Evolutionary conservation across 2,888 invertebrate genomes (phyloP).

Genomic region (Dinocampus coccinellae): DNA sequence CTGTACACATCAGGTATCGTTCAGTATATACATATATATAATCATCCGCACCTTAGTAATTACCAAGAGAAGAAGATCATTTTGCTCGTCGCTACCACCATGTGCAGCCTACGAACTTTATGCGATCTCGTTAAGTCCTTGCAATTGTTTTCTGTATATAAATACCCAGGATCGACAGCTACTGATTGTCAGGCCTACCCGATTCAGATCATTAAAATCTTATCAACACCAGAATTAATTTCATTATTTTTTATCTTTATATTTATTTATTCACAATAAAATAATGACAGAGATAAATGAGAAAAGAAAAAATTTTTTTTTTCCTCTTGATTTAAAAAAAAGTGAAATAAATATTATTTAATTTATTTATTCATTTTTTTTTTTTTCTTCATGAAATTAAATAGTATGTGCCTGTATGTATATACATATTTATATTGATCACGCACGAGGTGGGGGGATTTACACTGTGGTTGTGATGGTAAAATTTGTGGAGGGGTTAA

Average conservation of each 20-base stretch:
- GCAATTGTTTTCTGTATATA: conserved; percentile 9
- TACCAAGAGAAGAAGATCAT: conserved; percentile 37
- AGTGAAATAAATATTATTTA: no score
- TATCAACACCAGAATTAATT: background rate
- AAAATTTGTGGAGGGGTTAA: conserved; percentile 39
- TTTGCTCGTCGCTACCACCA: conserved; percentile 31
- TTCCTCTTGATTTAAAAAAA: no score
- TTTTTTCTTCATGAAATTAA: background rate
- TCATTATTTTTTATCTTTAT: background rate
- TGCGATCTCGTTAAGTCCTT: conserved; percentile 45
- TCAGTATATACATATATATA: conserved; percentile 30
- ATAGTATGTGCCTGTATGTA: background rate
- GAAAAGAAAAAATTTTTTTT: no score
- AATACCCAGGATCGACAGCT: conserved; percentile 8
- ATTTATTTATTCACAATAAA: no score
- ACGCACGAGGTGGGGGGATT: background rate
- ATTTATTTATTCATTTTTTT: no score
- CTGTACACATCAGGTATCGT: background rate
- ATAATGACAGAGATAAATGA: background rate
- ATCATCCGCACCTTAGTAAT: conserved; percentile 50
- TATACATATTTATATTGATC: background rate
- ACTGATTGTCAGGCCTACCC: conserved; percentile 10
- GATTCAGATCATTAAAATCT: conserved; percentile 13
- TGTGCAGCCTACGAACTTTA: conserved; percentile 42
- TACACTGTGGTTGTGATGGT: conserved; percentile 29